Base-by-base conservation (phyloP, 2,113 vertebrate genomes). In the Hypocryptadius cinnamomeus region DNA sequence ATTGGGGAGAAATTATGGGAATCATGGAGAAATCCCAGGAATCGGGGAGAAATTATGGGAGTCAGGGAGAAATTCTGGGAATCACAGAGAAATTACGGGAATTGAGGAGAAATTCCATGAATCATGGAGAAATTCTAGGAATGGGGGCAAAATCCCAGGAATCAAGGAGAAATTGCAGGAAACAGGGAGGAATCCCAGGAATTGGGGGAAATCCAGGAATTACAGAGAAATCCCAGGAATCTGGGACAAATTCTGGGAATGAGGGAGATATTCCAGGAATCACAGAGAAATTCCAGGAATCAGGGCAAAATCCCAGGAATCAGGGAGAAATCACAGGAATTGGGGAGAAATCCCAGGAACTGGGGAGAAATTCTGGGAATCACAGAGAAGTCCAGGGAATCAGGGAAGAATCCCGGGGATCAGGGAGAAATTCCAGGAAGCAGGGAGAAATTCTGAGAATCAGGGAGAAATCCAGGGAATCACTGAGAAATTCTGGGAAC, bases 371-470 rank as follows among this genome's bases (percentile, higher is more conserved):
- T 31, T 4, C 2, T 3, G 1, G 13, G 40, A 33, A 23, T 13
- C 1, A 3, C 3, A 4, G 33, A 19, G 12, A 68, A 27, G 35
- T 20, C 1, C 8, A 0, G 3, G 11, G 44, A 19, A 64, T 22
- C 7, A 3, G 2, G 1, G 25, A 13, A 35, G 21, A 44, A 56
- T 33, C 5, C 8, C 8, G 19, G 19, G 30, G 20, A 33, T 54
- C 5, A 5, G 8, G 9, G 30, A 30, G 39, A 15, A 35, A 35
- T 24, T 16, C 4, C 1, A 2, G n/a, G 56, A 57, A 24, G 15
- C 5, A 3, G 2, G 9, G n/a, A 8, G n/a, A 37, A 35, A 11
- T 35, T 2, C 3, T 2, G 15, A n/a, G n/a, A 59, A 35, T 25
- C 23, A 3, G 8, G 35, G 37, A 19, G 37, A 39, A 39, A 39